Percentiles rank a stretch among this genome's conserved stretches.
These are phyloP conservation scores for Eumaeus atala DNA, from an alignment of 1,140 invertebrate species.

Conservation along the genomic window DNA sequence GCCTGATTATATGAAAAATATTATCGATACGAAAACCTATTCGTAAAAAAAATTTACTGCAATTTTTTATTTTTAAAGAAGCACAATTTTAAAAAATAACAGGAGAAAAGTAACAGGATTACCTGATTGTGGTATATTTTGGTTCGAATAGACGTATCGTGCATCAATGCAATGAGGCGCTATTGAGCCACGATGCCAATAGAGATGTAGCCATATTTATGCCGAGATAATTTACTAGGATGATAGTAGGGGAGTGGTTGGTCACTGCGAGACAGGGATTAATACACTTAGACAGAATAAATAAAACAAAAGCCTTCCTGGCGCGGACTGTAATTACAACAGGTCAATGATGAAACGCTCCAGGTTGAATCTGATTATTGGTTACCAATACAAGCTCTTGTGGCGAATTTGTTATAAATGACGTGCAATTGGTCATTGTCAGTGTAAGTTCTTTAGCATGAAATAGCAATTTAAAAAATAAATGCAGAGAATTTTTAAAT, in stretches of 20 bases:
- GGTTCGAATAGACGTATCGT: conserved; percentile 45
- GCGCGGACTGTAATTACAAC: conserved; percentile 33
- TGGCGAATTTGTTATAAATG: conserved; percentile 20
- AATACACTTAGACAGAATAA: conserved; percentile 33
- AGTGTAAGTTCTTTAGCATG: conserved; percentile 16
- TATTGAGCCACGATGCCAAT: conserved; percentile 49
- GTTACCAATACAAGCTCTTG: conserved; percentile 29
- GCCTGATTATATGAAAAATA: no score
- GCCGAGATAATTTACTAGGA: conserved; percentile 40
- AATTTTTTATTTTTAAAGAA: no score
- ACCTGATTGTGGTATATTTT: no score
- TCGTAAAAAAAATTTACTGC: no score
- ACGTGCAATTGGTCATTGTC: conserved; percentile 21
- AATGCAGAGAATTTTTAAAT: conserved; percentile 16
- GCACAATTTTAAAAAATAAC: no score
- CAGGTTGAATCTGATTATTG: conserved; percentile 27
- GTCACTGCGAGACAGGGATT: conserved; percentile 43
- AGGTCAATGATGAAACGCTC: conserved; percentile 32
- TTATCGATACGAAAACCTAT: no score
- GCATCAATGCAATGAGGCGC: conserved; percentile 44
- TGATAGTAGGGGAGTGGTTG: conserved; percentile 40
- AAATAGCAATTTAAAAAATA: conserved; percentile 23
- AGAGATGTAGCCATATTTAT: conserved; percentile 45
- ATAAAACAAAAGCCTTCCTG: conserved; percentile 30
- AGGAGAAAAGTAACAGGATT: no score